phyloP scores from a whole-genome alignment of 2,113 vertebrate genomes.

The Xerus inauris region DNA sequence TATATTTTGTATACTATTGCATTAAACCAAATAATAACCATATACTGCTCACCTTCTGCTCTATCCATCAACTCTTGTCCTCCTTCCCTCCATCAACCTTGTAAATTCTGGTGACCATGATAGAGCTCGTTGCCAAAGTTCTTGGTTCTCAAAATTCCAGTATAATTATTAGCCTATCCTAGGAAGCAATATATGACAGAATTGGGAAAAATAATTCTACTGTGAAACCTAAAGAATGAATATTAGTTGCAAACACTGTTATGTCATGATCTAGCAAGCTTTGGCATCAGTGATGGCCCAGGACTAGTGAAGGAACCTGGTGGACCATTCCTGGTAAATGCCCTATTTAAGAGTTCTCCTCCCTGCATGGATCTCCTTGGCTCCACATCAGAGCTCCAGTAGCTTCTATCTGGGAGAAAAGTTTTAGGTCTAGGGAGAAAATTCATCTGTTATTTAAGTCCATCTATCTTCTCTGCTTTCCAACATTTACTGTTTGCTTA shows the following conservation, averaged over 20 bases:
- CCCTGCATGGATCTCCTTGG: background rate
- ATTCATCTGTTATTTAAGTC: background rate
- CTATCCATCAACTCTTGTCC: background rate
- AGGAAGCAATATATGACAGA: background rate
- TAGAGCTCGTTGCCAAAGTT: background rate
- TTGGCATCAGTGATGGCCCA: background rate
- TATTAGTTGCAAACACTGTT: background rate
- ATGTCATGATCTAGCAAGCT: background rate
- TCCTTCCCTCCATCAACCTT: background rate
- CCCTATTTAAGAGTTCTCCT: background rate
- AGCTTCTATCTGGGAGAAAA: background rate
- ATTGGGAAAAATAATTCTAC: background rate
- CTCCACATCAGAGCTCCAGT: background rate
- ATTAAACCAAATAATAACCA: background rate
- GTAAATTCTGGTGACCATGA: background rate
- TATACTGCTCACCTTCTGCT: background rate
- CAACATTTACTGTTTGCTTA: background rate
- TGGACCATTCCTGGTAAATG: background rate
- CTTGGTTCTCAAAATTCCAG: background rate
- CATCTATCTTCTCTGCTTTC: background rate
- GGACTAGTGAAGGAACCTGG: background rate
- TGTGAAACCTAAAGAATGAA: background rate
- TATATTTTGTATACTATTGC: background rate
- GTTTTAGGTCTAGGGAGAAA: background rate
- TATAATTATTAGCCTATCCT: background rate